phyloP scores from a whole-genome alignment of 2,797 vertebrate genomes.

The Cryptoblepharus egeriae region DNA sequence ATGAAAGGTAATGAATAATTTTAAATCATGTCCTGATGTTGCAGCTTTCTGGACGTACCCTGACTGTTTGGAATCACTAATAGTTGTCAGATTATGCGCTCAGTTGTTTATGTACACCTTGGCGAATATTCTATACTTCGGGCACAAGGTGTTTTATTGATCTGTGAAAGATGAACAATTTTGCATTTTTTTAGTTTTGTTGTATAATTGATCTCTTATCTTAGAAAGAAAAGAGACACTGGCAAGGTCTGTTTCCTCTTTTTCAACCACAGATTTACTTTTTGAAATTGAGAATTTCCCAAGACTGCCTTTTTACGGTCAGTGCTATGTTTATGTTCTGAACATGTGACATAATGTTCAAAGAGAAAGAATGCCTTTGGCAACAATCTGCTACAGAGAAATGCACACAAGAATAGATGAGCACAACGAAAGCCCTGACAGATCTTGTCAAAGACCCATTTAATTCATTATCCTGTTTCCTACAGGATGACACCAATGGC shows the following conservation, averaged over 20 bases:
- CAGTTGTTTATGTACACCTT: constrained; percentile 58
- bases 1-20: constrained; percentile 70
- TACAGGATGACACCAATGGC: too few relatives aligned
- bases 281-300: neutral
- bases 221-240: neutral
- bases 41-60: constrained; percentile 57
- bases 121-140: constrained; percentile 39
- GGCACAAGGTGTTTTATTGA: constrained; percentile 25
- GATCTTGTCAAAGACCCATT: too few relatives aligned
- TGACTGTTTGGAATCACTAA: constrained; percentile 50
- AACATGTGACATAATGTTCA: neutral
- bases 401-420: too few relatives aligned
- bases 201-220: constrained; percentile 3
- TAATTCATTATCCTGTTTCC: too few relatives aligned
- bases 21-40: constrained; percentile 72
- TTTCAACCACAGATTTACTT: neutral
- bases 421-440: too few relatives aligned
- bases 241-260: neutral
- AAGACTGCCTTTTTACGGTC: neutral
- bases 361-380: neutral
- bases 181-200: neutral
- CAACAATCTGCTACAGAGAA: too few relatives aligned
- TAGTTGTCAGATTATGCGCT: constrained; percentile 64
- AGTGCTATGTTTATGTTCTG: neutral
- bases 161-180: constrained; percentile 36